Conservation (phyloP, 1,140 invertebrate species). For the Goniozus legneri region DNA sequence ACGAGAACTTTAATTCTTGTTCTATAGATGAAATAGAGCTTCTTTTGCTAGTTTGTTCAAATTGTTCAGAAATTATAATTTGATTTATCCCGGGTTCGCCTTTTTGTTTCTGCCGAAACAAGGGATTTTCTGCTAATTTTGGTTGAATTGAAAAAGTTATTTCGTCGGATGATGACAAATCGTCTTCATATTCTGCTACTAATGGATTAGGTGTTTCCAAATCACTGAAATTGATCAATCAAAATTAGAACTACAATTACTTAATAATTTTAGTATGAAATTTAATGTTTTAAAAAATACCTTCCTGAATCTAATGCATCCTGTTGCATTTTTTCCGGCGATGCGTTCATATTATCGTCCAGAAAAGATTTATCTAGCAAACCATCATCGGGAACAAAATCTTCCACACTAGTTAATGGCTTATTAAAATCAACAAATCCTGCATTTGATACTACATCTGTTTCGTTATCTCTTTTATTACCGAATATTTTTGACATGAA, state of each 20-base stretch:
- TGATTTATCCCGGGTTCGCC: constrained; percentile 12
- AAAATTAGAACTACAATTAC: constrained; percentile 33
- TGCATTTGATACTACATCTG: constrained; percentile 22
- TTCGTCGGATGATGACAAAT: constrained; percentile 71
- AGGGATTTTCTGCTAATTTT: constrained; percentile 46
- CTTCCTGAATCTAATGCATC: constrained; percentile 60
- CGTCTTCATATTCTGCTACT: constrained; percentile 83
- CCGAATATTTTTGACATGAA: constrained; percentile 51
- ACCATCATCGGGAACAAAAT: constrained; percentile 81
- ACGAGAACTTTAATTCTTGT: constrained; percentile 37
- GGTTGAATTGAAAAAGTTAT: constrained; percentile 31
- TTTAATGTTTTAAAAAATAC: constrained; percentile 38
- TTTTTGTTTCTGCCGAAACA: constrained; percentile 48
- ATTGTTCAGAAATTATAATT: constrained; percentile 20
- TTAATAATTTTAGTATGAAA: constrained; percentile 10
- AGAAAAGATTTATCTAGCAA: constrained; percentile 77
- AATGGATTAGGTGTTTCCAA: constrained; percentile 76
- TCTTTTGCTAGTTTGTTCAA: constrained; percentile 31
- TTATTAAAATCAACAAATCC: constrained; percentile 18
- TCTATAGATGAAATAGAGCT: constrained; percentile 49
- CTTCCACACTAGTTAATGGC: constrained; percentile 67
- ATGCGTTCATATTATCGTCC: constrained; percentile 62
- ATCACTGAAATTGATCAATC: too few species aligned
- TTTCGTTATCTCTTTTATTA: constrained; percentile 38
- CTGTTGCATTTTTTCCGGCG: constrained; percentile 51